These are phyloP conservation scores for Apodemus agrarius DNA, from an alignment of 2,797 vertebrate genomes.

Conservation along the genomic window DNA sequence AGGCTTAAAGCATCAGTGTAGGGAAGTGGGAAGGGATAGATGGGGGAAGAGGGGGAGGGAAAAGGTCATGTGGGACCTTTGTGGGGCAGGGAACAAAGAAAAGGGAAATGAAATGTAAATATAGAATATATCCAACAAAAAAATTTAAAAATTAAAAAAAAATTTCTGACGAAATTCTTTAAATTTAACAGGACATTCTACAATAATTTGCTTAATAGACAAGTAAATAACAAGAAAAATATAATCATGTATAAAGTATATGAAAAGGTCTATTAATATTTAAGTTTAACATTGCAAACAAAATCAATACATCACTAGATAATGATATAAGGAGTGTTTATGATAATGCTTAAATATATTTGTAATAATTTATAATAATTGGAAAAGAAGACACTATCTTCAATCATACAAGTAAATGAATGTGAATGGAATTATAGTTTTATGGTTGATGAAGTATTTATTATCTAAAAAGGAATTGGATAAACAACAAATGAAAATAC, in stretches of 20 bases:
- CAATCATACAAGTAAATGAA: slow-evolving; percentile 9
- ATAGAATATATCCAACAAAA: too few relatives aligned
- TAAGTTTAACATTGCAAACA: neutral
- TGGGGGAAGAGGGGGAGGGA: too few relatives aligned
- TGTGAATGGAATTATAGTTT: neutral
- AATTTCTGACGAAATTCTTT: too few relatives aligned
- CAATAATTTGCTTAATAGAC: neutral
- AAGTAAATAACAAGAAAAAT: neutral
- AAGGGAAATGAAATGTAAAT: too few relatives aligned
- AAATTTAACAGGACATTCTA: neutral
- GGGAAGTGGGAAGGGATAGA: too few relatives aligned
- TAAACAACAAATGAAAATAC: neutral
- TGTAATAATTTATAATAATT: neutral
- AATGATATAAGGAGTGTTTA: neutral
- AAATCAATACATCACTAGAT: neutral
- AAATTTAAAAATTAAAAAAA: too few relatives aligned
- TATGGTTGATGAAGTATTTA: slow-evolving; percentile 32
- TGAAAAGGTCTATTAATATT: slow-evolving; percentile 5
- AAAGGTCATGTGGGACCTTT: too few relatives aligned
- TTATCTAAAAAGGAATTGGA: slow-evolving; percentile 34
- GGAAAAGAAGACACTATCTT: slow-evolving; percentile 25
- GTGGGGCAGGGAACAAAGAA: too few relatives aligned
- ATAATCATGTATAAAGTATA: neutral
- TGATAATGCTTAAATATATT: slow-evolving; percentile 16
- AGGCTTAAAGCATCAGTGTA: too few relatives aligned